Evolutionary conservation across 2,797 vertebrate species (phyloP).

Genomic region (Lagorchestes hirsutus): DNA sequence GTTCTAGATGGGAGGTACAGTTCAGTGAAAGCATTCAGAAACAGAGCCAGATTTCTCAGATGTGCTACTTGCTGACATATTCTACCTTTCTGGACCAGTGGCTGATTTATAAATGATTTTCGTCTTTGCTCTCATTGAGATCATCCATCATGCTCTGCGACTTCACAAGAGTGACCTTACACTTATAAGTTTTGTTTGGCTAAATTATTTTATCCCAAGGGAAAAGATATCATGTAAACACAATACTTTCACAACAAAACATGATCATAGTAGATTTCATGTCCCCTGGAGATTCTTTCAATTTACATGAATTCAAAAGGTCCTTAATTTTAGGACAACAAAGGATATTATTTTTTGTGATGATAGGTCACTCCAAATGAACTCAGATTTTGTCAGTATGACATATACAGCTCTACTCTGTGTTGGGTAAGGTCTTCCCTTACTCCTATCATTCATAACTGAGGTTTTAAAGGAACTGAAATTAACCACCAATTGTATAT

Average conservation of each 20-base stretch:
- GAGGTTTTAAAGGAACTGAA: constrained; percentile 28
- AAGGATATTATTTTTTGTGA: constrained; percentile 20
- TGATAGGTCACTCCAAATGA: constrained; percentile 8
- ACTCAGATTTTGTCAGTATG: constrained; percentile 37
- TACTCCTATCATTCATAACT: constrained; percentile 45
- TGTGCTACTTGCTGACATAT: neutral
- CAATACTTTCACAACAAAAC: neutral
- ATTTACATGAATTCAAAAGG: constrained; percentile 30
- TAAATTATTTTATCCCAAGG: constrained; percentile 34
- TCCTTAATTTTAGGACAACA: constrained; percentile 20
- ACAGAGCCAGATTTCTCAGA: neutral
- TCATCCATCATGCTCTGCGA: neutral
- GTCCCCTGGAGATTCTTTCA: constrained; percentile 37
- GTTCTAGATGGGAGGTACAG: neutral
- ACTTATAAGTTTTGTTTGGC: neutral
- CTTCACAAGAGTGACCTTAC: neutral
- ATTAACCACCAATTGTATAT: constrained; percentile 34
- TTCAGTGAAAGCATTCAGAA: neutral
- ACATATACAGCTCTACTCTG: constrained; percentile 12
- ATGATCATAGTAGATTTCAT: constrained; percentile 1
- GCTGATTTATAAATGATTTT: constrained; percentile 12
- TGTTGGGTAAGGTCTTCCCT: constrained; percentile 14
- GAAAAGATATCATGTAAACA: constrained; percentile 40
- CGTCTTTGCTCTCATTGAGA: constrained; percentile 29
- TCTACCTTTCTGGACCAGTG: constrained; percentile 22